Conservation (phyloP, 2,113 vertebrate genomes). For the Oophaga pumilio region DNA sequence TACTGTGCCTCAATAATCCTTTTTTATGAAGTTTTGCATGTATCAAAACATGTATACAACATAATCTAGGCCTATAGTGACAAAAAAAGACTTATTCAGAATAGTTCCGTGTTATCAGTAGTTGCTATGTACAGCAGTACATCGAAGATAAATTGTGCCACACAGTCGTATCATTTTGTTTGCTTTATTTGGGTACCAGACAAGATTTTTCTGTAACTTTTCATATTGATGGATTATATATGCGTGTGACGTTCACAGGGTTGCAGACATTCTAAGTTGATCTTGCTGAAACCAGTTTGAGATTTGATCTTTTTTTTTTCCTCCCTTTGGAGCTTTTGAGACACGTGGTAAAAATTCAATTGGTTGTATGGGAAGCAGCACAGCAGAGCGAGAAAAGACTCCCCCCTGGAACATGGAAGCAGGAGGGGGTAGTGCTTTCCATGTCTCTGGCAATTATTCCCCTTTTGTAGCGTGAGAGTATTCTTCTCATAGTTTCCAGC, state of each 20-base stretch:
- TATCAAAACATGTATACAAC: no score
- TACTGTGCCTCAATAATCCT: no score
- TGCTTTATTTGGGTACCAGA: no score
- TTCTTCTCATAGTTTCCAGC: conserved; percentile 2
- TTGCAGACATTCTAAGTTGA: conserved; percentile 1
- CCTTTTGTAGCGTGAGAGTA: background rate
- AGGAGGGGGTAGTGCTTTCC: background rate
- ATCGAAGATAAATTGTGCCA: no score
- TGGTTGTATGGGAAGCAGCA: conserved; percentile 13
- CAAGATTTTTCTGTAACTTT: no score
- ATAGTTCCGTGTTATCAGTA: no score
- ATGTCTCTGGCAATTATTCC: background rate
- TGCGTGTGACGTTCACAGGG: background rate
- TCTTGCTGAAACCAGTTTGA: conserved; percentile 40
- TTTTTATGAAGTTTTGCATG: no score
- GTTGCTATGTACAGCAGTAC: no score
- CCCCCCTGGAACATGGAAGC: background rate
- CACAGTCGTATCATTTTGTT: no score
- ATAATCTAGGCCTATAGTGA: no score
- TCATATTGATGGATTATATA: background rate
- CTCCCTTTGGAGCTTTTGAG: background rate
- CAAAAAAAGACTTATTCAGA: no score
- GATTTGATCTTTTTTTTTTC: background rate
- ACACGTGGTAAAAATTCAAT: conserved; percentile 33
- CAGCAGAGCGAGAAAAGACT: background rate